These are phyloP conservation scores for Gymnoscopelus microlampas DNA, from an alignment of 2,797 vertebrate genomes.

Conservation along the genomic window DNA sequence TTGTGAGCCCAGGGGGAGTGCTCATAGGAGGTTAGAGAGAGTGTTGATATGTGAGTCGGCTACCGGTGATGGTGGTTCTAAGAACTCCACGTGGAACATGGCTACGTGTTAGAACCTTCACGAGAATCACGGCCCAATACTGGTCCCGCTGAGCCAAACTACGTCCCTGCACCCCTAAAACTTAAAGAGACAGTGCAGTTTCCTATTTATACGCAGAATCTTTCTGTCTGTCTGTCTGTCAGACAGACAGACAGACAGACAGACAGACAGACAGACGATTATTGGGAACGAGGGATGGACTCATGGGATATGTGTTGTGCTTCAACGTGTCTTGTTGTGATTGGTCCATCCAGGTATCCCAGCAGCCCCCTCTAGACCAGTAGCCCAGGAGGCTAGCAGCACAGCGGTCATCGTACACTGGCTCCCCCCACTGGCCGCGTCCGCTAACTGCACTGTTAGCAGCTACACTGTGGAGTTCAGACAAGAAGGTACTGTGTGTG, in stretches of 20 bases:
- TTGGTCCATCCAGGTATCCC: constrained; percentile 86
- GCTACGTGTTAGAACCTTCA: no score
- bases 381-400: constrained; percentile 95
- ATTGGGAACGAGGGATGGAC: neutral
- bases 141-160: no score
- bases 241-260: neutral
- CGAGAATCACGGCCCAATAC: no score
- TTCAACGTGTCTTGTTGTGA: constrained; percentile 11
- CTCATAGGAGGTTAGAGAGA: no score
- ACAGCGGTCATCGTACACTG: constrained; percentile 94
- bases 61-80: no score
- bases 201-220: no score
- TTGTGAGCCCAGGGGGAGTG: no score
- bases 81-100: no score
- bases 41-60: no score
- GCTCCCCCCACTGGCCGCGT: constrained; percentile 88
- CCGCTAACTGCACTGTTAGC: constrained; percentile 92
- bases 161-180: no score
- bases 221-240: no score
- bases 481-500: constrained; percentile 87
- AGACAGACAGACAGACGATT: neutral
- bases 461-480: constrained; percentile 95
- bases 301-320: neutral
- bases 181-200: no score
- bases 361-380: constrained; percentile 90